Percentiles rank a stretch among this genome's conserved stretches.
phyloP scores from a whole-genome alignment of 2,888 invertebrate genomes.

The Campoletis raptor region DNA sequence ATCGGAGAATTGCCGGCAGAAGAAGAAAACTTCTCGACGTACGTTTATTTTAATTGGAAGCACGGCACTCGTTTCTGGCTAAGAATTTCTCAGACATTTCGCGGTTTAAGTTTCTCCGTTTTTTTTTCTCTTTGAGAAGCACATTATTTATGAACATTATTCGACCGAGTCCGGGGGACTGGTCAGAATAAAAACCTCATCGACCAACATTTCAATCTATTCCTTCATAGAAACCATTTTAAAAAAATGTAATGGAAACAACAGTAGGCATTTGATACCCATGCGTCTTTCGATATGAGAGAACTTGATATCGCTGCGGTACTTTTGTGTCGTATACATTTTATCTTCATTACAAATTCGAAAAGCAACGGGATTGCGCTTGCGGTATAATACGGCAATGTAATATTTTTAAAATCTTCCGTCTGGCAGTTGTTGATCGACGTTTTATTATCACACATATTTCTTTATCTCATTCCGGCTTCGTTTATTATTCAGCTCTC shows the following conservation, averaged over 20 bases:
- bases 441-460: slow-evolving; percentile 18
- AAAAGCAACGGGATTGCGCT: slow-evolving; percentile 1
- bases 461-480: background rate
- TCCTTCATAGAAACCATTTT: background rate
- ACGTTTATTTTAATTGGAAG: slow-evolving; percentile 74
- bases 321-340: background rate
- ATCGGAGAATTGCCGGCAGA: slow-evolving; percentile 17
- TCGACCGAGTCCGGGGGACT: background rate
- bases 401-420: background rate
- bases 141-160: background rate
- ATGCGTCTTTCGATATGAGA: background rate
- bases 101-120: slow-evolving; percentile 20
- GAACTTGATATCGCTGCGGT: background rate
- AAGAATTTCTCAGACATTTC: slow-evolving; percentile 55
- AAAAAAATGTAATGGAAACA: background rate
- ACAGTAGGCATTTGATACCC: background rate
- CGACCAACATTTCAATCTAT: background rate
- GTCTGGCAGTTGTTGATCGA: background rate
- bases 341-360: background rate
- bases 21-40: slow-evolving; percentile 70
- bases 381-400: background rate
- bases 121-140: slow-evolving; percentile 15
- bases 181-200: background rate
- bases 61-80: slow-evolving; percentile 55
- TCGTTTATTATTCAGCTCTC: slow-evolving; percentile 11